Evolutionary conservation across 2,888 invertebrate genomes (phyloP).

Genomic region (Phyllotreta striolata): DNA sequence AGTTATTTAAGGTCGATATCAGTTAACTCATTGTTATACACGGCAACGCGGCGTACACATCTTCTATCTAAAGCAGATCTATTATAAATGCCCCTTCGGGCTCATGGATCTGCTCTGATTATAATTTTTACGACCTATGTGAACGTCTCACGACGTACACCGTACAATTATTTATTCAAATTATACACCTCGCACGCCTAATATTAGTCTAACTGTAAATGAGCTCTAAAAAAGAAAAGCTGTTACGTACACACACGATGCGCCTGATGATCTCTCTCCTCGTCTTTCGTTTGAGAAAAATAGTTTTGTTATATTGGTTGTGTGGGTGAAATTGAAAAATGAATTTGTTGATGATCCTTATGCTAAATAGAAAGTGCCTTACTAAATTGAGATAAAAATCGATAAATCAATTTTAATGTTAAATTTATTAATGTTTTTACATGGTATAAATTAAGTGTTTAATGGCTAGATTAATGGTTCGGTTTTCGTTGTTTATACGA

Average conservation of each 20-base stretch:
- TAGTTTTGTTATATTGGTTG: no score
- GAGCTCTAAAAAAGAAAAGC: slow-evolving; percentile 15
- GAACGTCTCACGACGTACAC: slow-evolving; percentile 27
- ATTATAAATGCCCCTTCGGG: slow-evolving; percentile 20
- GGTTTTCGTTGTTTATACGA: no score
- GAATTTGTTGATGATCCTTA: no score
- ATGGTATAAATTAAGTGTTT: no score
- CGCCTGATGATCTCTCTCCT: not conserved
- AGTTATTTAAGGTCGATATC: not conserved
- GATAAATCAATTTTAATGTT: no score
- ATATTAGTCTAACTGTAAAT: slow-evolving; percentile 31
- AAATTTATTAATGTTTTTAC: no score
- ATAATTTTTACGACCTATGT: slow-evolving; percentile 28
- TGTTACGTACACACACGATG: slow-evolving; percentile 12
- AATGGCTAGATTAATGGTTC: no score
- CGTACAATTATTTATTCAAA: slow-evolving; percentile 29
- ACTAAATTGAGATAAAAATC: no score
- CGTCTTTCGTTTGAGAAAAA: no score
- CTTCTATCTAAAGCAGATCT: slow-evolving; percentile 12
- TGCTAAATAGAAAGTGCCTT: no score
- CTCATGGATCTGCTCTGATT: slow-evolving; percentile 28
- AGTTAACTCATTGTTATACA: slow-evolving; percentile 9
- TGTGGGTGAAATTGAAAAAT: no score
- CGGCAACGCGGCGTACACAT: slow-evolving; percentile 10
- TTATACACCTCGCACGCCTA: slow-evolving; percentile 31